Evolutionary conservation across 2,797 vertebrate species (phyloP).

Genomic region (Trematomus bernacchii): DNA sequence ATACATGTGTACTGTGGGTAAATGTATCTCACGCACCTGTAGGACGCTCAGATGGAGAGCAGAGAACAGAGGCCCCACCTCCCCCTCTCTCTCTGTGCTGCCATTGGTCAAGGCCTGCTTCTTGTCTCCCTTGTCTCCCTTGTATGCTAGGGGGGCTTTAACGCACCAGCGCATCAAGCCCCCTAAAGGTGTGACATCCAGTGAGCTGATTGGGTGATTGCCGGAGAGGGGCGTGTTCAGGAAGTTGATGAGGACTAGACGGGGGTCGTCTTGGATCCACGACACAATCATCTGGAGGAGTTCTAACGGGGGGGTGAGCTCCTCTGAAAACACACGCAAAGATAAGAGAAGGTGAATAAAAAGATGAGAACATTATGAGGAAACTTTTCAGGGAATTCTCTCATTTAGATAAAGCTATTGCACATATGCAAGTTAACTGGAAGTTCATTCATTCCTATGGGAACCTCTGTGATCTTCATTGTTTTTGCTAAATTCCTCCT

Average conservation of each 20-base stretch:
- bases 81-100: constrained; percentile 71
- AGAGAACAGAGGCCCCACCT: constrained; percentile 87
- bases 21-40: constrained; percentile 84
- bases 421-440: no score
- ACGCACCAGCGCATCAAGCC: constrained; percentile 96
- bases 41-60: constrained; percentile 94
- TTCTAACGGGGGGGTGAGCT: constrained; percentile 93
- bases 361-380: background rate
- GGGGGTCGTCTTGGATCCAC: constrained; percentile 96
- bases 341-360: background rate
- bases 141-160: constrained; percentile 92
- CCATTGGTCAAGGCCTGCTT: constrained; percentile 84
- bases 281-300: constrained; percentile 94
- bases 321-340: constrained; percentile 82
- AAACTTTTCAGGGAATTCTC: background rate
- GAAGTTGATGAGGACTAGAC: constrained; percentile 93
- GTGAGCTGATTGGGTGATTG: constrained; percentile 90
- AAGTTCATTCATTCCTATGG: no score
- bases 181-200: constrained; percentile 94
- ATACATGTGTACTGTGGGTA: background rate
- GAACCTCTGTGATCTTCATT: no score
- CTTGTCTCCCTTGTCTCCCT: constrained; percentile 67
- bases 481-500: no score
- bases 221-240: constrained; percentile 92
- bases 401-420: no score